Percentiles rank a stretch among this genome's conserved stretches.
Conservation (phyloP, 1,140 invertebrate species). For the Drosophila obscura region DNA sequence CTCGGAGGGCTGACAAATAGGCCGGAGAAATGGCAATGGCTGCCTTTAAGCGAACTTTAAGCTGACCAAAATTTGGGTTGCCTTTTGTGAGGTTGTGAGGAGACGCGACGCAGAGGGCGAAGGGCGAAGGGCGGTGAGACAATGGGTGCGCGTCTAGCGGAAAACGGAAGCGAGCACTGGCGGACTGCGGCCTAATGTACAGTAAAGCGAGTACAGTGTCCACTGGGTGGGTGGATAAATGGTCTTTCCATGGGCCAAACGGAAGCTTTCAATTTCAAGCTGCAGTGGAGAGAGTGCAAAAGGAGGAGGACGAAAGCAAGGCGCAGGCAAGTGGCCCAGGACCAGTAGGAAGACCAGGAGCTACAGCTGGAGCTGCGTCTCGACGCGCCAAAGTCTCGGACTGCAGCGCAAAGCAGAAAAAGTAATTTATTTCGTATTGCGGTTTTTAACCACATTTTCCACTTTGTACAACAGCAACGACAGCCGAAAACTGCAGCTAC, state of each 20-base stretch:
- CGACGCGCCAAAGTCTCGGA: constrained; percentile 40
- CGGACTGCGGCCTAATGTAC: constrained; percentile 73
- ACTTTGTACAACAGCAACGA: constrained; percentile 81
- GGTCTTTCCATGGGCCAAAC: constrained; percentile 56
- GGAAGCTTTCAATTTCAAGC: constrained; percentile 82
- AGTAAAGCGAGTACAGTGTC: constrained; percentile 38
- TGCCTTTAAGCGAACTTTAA: constrained; percentile 70
- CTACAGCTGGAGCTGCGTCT: constrained; percentile 29
- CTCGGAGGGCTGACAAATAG: constrained; percentile 60
- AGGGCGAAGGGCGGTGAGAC: constrained; percentile 13
- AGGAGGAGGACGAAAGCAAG: constrained; percentile 7
- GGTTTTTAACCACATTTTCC: constrained; percentile 83
- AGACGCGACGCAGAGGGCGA: neutral
- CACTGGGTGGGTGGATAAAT: constrained; percentile 58
- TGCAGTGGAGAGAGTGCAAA: constrained; percentile 59
- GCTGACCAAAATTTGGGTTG: constrained; percentile 56
- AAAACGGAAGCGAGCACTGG: constrained; percentile 73
- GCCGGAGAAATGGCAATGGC: constrained; percentile 24
- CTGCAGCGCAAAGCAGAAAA: constrained; percentile 78
- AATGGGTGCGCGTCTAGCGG: constrained; percentile 53
- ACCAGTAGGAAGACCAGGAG: constrained; percentile 1
- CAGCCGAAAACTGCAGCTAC: constrained; percentile 67
- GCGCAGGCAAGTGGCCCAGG: constrained; percentile 39
- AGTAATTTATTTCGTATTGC: constrained; percentile 83
- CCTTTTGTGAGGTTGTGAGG: constrained; percentile 6